Evolutionary conservation across 2,888 invertebrate species (phyloP), one percentile per base, ranked within the genome.

Genomic region (Ophioninae sp.): DNA sequence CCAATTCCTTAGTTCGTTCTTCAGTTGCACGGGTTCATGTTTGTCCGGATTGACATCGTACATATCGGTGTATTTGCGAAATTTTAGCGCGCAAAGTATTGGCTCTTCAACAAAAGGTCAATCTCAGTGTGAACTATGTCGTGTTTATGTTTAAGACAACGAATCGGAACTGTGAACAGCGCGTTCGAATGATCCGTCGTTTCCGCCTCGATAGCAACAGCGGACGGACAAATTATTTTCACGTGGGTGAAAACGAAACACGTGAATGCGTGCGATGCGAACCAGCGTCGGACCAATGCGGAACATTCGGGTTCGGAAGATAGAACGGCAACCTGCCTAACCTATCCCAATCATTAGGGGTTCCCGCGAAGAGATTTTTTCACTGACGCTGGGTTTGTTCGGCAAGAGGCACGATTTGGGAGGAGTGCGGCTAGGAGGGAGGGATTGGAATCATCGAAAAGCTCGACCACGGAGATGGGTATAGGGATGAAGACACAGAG

Each of bases 271-370:
- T 78, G 78, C 30, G 74, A 81, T 76, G 50, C 79, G 75, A 72
- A 61, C 69, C 68, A 73, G 37, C 73, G 59, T 76, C 76, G 59
- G 64, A 79, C 79, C 76, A 81, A 79, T 50, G 79, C 75, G 72
- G 74, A 82, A 85, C 79, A 81, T 78, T 50, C 50, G 76, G 85
- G 83, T 88, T 87, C 86, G 88, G 87, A 81, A 87, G 84, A 85
- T 85, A 85, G 86, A 85, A 87, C 85, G 61, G 73, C 84, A 85
- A 87, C 87, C 87, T 87, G 87, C 90, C 89, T 91, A 91, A 90
- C 91, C 90, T 91, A 89, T 90, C 89, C 91, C 91, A 79, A 91
- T 91, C 90, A 88, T 73, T 65, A 89, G 90, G 88, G 89, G 87
- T 90, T 88, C 50, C 87, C 87, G 88, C 87, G 67, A 56, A 79